phyloP scores from a whole-genome alignment of 2,113 vertebrate species.

The Seriola dumerili region DNA sequence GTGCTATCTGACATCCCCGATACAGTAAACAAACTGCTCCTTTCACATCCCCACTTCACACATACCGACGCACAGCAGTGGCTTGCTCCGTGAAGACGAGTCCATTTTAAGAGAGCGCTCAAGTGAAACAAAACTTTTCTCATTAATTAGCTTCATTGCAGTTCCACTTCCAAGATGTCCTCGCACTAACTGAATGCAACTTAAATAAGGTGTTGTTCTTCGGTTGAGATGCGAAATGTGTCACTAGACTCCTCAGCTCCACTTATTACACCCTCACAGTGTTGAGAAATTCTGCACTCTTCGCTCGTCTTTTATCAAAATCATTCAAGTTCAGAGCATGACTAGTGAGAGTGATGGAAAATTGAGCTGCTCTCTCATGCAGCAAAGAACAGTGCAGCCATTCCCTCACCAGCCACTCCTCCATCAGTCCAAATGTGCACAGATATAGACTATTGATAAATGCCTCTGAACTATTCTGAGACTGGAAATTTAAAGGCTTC shows the following conservation, averaged over 20 bases:
- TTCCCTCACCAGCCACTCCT: conserved; percentile 86
- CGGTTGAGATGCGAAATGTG: conserved; percentile 31
- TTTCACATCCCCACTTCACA: conserved; percentile 51
- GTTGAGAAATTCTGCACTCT: conserved; percentile 65
- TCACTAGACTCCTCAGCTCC: conserved; percentile 40
- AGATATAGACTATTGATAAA: conserved; percentile 92
- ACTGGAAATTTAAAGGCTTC: conserved; percentile 87
- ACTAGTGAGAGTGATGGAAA: conserved; percentile 90
- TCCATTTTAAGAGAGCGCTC: conserved; percentile 59
- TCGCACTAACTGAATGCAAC: conserved; percentile 8
- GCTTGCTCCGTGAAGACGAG: conserved; percentile 36
- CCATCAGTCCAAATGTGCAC: conserved; percentile 92
- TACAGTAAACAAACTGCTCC: conserved; percentile 74
- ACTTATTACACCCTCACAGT: conserved; percentile 59
- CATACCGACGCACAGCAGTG: conserved; percentile 23
- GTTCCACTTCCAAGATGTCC: conserved; percentile 34
- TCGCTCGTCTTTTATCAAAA: conserved; percentile 74
- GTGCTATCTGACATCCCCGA: conserved; percentile 62
- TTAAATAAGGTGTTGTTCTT: conserved; percentile 32
- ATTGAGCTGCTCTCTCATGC: conserved; percentile 88
- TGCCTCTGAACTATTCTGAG: conserved; percentile 95
- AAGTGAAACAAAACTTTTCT: conserved; percentile 60
- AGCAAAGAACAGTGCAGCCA: conserved; percentile 86
- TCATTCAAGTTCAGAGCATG: conserved; percentile 87
- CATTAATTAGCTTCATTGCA: conserved; percentile 68